Evolutionary conservation across 2,113 vertebrate species (phyloP), one percentile per base, ranked within the genome.

Genomic region (Rhinoptilus africanus): DNA sequence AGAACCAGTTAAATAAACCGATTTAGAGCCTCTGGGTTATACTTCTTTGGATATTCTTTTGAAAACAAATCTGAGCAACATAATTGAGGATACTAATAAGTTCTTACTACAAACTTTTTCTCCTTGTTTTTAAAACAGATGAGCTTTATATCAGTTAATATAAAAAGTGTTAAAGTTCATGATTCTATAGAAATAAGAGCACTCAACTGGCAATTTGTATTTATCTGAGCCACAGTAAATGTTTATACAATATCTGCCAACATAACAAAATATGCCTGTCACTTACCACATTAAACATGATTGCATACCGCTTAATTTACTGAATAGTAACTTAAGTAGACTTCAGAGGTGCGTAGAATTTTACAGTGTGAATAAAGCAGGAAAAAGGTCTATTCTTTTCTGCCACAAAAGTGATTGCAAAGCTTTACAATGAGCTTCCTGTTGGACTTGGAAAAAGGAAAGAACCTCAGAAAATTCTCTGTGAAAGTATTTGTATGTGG

Each of bases 221-320:
- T 97, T 98, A 96, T 91, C 92, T 92, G 96, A 96, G 91, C 54
- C 85, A 96, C 97, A 91, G 76, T 94, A 97, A 98, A 98, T 95
- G 94, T 98, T 98, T 97, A 96, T 93, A 86, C 91, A 95, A 12
- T 81, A 96, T 83, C 94, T 97, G 97, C 94, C 96, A 97, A 92
- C 74, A 56, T 91, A 97, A 96, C 91, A 97, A 93, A 98, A 97
- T 81, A 97, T 48, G 94, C 81, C 94, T 96, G 89, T 94, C 98
- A 97, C 85, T 98, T 95, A 97, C 76, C 92, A 95, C 88, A 94
- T 95, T 96, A 96, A 97, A 94, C 77, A 92, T 56, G 69, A 97
- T 90, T 91, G 95, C 30, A 43, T 86, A 94, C 78, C 93, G 97
- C 96, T 97, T 97, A 89, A 97, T 98, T 97, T 97, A 82, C 93